phyloP scores from a whole-genome alignment of 2,797 vertebrate genomes.

The Manis javanica region DNA sequence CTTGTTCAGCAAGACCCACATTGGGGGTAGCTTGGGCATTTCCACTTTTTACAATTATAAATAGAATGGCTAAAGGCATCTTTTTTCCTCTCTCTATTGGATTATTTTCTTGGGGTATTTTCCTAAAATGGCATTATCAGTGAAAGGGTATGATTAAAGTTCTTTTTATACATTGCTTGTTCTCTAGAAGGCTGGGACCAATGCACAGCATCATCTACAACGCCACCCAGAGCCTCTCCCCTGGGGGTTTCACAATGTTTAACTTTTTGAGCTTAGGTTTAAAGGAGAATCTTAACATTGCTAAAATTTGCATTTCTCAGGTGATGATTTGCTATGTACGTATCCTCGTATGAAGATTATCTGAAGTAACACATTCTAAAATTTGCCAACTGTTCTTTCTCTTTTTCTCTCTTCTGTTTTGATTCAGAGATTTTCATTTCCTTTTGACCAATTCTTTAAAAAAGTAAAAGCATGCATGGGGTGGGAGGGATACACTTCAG shows the following conservation, averaged over 20 bases:
- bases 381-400: constrained; percentile 16
- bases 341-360: neutral
- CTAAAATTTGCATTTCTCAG: neutral
- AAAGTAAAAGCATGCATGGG: neutral
- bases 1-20: neutral
- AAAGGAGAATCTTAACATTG: neutral
- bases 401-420: constrained; percentile 32
- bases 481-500: neutral
- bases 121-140: neutral
- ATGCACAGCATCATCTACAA: neutral
- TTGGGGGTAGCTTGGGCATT: neutral
- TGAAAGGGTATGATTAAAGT: constrained; percentile 42
- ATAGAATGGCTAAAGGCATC: constrained; percentile 19
- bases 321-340: neutral
- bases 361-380: neutral
- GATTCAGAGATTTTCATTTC: constrained; percentile 52
- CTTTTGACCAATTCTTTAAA: neutral
- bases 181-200: neutral
- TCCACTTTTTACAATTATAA: constrained; percentile 40
- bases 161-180: neutral
- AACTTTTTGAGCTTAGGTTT: neutral
- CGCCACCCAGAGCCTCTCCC: neutral
- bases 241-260: neutral
- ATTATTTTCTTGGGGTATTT: constrained; percentile 26
- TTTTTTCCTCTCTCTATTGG: neutral